Percentiles rank a stretch among this genome's conserved stretches.
These are phyloP conservation scores for Kryptolebias marmoratus DNA, from an alignment of 2,113 vertebrate species.

Conservation along the genomic window DNA sequence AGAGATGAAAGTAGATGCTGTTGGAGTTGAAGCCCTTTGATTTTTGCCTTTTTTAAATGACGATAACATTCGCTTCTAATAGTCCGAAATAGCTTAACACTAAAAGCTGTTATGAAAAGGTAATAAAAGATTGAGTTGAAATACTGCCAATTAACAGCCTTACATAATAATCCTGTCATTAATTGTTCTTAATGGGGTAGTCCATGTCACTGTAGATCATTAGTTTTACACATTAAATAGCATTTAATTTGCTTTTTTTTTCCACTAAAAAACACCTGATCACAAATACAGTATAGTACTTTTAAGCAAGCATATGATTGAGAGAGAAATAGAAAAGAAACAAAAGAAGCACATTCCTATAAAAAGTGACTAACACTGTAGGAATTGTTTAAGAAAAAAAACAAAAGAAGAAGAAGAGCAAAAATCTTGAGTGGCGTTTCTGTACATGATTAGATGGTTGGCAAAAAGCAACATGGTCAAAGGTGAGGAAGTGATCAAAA, in stretches of 20 bases:
- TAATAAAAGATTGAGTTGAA: slow-evolving; percentile 48
- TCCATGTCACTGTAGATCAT: slow-evolving; percentile 65
- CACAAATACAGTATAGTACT: slow-evolving; percentile 68
- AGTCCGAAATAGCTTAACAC: slow-evolving; percentile 52
- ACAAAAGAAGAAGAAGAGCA: not conserved
- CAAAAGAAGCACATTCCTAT: slow-evolving; percentile 41
- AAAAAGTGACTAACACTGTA: slow-evolving; percentile 59
- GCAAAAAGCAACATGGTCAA: slow-evolving; percentile 48
- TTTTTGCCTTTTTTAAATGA: slow-evolving; percentile 55
- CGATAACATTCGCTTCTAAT: slow-evolving; percentile 60
- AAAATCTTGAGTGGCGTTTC: slow-evolving; percentile 52
- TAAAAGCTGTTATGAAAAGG: slow-evolving; percentile 34
- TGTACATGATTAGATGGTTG: slow-evolving; percentile 63
- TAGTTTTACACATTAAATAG: slow-evolving; percentile 57
- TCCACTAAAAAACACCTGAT: slow-evolving; percentile 65
- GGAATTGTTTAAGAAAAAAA: slow-evolving; percentile 41
- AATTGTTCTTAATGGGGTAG: slow-evolving; percentile 58
- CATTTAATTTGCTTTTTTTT: slow-evolving; percentile 32
- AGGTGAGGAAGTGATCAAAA: slow-evolving; percentile 37
- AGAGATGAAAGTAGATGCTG: slow-evolving; percentile 48
- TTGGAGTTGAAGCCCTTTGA: slow-evolving; percentile 74
- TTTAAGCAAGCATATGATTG: slow-evolving; percentile 74
- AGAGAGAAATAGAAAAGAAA: slow-evolving; percentile 61
- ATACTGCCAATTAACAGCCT: slow-evolving; percentile 59
- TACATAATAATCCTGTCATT: slow-evolving; percentile 50